Percentiles rank a stretch among this genome's conserved stretches.
These are phyloP conservation scores for Myodes glareolus DNA, from an alignment of 2,113 vertebrate genomes.

Conservation along the genomic window DNA sequence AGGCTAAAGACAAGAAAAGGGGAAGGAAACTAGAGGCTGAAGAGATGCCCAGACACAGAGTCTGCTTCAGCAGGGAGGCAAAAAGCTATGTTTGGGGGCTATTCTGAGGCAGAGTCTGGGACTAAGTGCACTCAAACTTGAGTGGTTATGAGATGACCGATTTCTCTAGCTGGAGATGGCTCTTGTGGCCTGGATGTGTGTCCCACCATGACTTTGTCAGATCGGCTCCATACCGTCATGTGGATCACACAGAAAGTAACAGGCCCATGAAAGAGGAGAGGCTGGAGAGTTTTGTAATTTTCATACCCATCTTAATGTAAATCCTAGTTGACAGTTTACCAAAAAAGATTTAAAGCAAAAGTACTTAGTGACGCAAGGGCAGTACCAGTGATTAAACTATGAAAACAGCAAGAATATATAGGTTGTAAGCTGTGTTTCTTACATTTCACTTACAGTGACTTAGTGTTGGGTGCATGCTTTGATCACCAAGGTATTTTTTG, in stretches of 20 bases:
- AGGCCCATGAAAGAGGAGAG: not conserved
- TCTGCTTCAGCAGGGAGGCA: not conserved
- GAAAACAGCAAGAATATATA: not conserved
- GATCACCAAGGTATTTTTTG: not conserved
- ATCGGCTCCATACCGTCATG: not conserved
- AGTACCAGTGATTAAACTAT: not conserved
- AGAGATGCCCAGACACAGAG: not conserved
- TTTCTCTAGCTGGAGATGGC: not conserved
- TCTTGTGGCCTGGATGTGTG: not conserved
- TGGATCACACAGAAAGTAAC: not conserved
- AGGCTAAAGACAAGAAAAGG: not conserved
- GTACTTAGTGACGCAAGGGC: not conserved
- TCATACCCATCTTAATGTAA: not conserved
- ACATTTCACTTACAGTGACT: not conserved
- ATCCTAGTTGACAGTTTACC: not conserved
- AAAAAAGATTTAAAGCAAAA: conserved; percentile 11
- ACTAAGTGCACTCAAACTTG: not conserved
- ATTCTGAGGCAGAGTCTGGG: not conserved
- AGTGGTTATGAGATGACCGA: not conserved
- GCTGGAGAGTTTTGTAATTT: not conserved
- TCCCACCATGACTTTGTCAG: not conserved
- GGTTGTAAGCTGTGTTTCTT: not conserved
- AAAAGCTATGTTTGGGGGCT: not conserved
- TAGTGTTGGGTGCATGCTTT: not conserved
- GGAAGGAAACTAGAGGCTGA: not conserved